Evolutionary conservation across 2,797 vertebrate genomes (phyloP), one percentile per base, ranked within the genome.

Genomic region (Epinephelus malabaricus): DNA sequence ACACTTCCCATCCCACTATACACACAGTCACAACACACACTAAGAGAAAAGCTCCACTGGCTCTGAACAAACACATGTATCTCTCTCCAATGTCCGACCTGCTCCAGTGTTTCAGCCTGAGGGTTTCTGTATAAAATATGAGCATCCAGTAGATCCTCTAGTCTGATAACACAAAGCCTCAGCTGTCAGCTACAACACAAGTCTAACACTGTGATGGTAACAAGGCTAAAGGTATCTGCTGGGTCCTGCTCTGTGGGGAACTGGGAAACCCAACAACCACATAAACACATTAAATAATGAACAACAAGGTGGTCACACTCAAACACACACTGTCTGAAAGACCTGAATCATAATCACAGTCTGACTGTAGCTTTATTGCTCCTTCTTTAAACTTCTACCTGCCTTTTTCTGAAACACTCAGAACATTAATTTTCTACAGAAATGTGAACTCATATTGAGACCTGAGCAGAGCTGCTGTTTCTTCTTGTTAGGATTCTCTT

Each of bases 401-500:
- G 18, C 25, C n/a, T 68, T 73, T 64, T 70, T 53, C 17, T 15
- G 18, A 1, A 11, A 71, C 14, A 38, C 5, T 30, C 17, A 51
- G 2, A 58, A 45, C 13, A 27, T 43, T 1, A 14, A 54, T 45
- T 19, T 46, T 27, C 23, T 38, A 34, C 51, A 46, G 21, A 49
- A 46, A n/a, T 18, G 21, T 6, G 30, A 2, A 34, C 6, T 6
- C 30, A 23, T 18, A 23, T 10, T 18, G n/a, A 23, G 64, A 67
- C 14, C 14, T 2, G 3, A 53, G 46, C 40, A 46, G 55, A 56
- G 65, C n/a, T 65, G 34, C 60, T 47, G 56, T 59, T 55, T 54
- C 54, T 47, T 72, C 51, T 65, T 34, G 51, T 79, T 53, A 73
- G 58, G 56, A 67, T 56, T 81, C 51, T 78, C 59, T 38, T 59